Conservation (phyloP, 2,113 vertebrate species). For the Brachionichthys hirsutus region DNA sequence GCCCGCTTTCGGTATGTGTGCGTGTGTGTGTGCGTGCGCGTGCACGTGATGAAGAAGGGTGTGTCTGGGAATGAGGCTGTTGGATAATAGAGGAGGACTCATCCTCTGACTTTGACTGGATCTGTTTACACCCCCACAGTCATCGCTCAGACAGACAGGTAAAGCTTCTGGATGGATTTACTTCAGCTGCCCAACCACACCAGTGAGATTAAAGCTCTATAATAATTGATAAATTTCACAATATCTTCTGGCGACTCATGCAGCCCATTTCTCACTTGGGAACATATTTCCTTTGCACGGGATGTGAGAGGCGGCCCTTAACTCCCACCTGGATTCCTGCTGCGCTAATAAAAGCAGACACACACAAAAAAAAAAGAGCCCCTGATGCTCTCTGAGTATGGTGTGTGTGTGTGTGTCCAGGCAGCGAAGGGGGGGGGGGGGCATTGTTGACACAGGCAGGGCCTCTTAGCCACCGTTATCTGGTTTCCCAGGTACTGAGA, state of each 20-base stretch:
- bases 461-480: conserved; percentile 53
- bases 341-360: background rate
- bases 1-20: no score
- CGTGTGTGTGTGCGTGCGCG: background rate
- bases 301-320: no score
- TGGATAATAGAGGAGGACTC: conserved; percentile 57
- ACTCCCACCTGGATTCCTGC: background rate
- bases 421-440: conserved; percentile 10
- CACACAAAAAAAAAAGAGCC: background rate
- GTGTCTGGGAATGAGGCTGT: conserved; percentile 63
- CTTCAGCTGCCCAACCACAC: conserved; percentile 20
- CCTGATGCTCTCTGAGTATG: background rate
- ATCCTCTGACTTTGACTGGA: conserved; percentile 46
- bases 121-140: conserved; percentile 66
- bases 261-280: background rate
- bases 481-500: conserved; percentile 69
- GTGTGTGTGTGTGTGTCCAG: conserved; percentile 37
- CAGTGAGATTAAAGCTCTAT: conserved; percentile 18
- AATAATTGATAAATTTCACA: background rate
- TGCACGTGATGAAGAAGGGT: conserved; percentile 43
- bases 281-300: no score
- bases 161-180: conserved; percentile 29
- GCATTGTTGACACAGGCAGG: conserved; percentile 65
- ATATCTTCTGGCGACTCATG: conserved; percentile 1
- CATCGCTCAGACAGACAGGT: conserved; percentile 41